Base-by-base conservation (phyloP, 2,797 vertebrate genomes). In the Spatula versicolor region DNA sequence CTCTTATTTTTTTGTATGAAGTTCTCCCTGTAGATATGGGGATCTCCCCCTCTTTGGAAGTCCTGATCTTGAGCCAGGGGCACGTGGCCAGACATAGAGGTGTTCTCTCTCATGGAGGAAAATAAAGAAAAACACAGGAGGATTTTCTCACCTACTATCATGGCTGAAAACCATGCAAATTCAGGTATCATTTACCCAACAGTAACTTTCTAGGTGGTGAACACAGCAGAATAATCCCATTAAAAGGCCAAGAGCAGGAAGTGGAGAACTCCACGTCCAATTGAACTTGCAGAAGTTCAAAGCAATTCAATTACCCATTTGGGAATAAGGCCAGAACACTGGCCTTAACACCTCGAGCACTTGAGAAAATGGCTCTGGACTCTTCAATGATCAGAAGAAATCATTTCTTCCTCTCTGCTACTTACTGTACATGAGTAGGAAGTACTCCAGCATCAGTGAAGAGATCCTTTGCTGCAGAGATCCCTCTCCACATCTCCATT, bases 261-360 rank as follows among this genome's bases (percentile, higher is more conserved):
- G 16, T 6, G 37, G 23, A 39, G 83, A 75, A 95, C 73, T 28
- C 82, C 82, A 83, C 11, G 76, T 93, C 82, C 94, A 94, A 88
- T 28, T 94, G 94, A 96, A 94, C 89, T 91, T 15, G 10, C 56
- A 93, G 62, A 83, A 92, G 84, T 94, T 94, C 91, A 96, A 91
- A 91, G 86, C 79, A 94, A 95, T 96, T 96, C 92, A 96, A 96
- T 95, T 96, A 96, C 41, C 50, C 83, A 20, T 74, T 94, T 93
- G 85, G 95, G 89, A 97, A 96, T 89, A 87, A 79, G 92, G 91
- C 91, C 96, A 96, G 91, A 78, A 90, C 80, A 96, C 45, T 83
- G 87, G 77, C 78, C 91, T 93, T 91, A 96, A 88, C 92, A 93
- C 87, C 83, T 90, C 76, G 56, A 92, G 83, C 89, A 88, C 87